Conservation (phyloP, 2,888 invertebrate species). For the Netelia inedita region DNA sequence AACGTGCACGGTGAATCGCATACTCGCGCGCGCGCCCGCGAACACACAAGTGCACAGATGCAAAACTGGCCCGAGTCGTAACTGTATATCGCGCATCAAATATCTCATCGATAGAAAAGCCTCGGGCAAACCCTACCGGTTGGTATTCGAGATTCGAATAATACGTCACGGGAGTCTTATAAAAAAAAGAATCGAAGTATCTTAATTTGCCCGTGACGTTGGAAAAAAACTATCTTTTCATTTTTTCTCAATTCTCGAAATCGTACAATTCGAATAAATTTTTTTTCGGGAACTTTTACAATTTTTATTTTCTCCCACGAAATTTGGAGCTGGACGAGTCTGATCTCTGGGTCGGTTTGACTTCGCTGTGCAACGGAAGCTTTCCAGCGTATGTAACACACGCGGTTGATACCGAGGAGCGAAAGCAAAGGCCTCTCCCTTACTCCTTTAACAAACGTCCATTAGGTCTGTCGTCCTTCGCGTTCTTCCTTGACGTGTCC, state of each 20-base stretch:
- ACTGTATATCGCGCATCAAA: conserved; percentile 54
- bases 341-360: not conserved
- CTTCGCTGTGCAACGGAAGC: not conserved
- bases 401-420: conserved; percentile 24
- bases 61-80: conserved; percentile 52
- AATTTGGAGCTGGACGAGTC: not conserved
- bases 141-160: not conserved
- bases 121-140: conserved; percentile 34
- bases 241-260: no score
- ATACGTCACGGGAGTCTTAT: not conserved
- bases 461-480: conserved; percentile 71
- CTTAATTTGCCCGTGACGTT: no score
- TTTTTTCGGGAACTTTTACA: not conserved
- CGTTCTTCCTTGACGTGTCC: conserved; percentile 74
- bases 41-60: conserved; percentile 40
- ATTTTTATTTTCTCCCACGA: not conserved
- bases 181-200: no score
- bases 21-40: not conserved
- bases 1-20: conserved; percentile 37
- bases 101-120: conserved; percentile 57
- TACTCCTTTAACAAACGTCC: conserved; percentile 72
- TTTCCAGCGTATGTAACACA: not conserved
- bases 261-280: not conserved
- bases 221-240: no score
- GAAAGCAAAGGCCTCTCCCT: conserved; percentile 45